Base-by-base conservation (phyloP, 2,113 vertebrate species). In the Oryzias javanicus region DNA sequence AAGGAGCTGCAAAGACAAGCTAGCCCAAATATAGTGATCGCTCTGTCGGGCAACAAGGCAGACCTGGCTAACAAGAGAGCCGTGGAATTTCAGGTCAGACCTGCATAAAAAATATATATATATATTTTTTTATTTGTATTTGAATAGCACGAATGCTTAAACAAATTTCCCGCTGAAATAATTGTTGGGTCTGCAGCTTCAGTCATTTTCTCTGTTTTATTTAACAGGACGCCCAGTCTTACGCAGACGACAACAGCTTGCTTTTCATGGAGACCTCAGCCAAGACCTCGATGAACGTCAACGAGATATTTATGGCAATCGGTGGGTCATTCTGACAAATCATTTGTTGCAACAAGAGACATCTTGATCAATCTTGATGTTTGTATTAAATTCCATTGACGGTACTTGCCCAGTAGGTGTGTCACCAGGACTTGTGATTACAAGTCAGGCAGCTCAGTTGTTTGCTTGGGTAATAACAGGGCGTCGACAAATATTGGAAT, bases 301-400 rank as follows among this genome's bases (percentile, higher is more conserved):
- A 98, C 82, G 96, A 98, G 92, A 96, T 98, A 91, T 99, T 99
- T 91, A 95, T 98, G 96, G 97, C 95, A 86, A 98, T 98, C 86
- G 97, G 97, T 99, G 89, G 86, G 94, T 83, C 41, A 81, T 55
- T 72, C 6, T 41, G n/a, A n/a, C 19, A 3, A 42, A 12, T 42
- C 15, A 2, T 4, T 6, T 20, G 4, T 18, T 3, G 14, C 50
- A 41, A 55, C 41, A 19, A 42, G 29, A 6, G 1, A 19, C 6
- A n/a, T 7, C 16, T 40, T 22, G 5, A 14, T 47, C 18, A 7
- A 15, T n/a, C 3, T 0, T 4, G 4, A 42, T 62, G 12, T 12
- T 58, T 40, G 41, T 12, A 19, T 49, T 49, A 5, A 14, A 22
- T 52, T 52, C 12, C 4, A 7, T 10, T 16, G 14, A 55, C 1